Conservation (phyloP, 2,797 vertebrate genomes). For the Aldrovandia affinis region DNA sequence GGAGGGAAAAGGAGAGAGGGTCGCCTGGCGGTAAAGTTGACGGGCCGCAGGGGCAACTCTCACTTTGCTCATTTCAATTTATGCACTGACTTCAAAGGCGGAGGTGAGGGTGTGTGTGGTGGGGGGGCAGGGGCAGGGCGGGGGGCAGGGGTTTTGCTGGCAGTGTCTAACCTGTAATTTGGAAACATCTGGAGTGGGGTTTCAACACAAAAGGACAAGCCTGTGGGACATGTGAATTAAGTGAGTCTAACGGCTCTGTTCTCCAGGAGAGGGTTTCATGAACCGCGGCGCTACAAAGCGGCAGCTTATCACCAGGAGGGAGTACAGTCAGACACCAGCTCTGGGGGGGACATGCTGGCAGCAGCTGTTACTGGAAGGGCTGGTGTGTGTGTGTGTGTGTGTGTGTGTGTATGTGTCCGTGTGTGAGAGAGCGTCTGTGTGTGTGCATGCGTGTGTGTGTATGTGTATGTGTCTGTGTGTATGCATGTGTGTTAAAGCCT, state of each 20-base stretch:
- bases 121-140: not conserved
- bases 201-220: conserved; percentile 1
- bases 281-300: not conserved
- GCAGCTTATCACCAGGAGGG: conserved; percentile 1
- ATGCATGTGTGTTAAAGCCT: not conserved
- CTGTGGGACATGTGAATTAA: conserved; percentile 15
- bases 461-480: not conserved
- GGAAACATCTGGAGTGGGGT: conserved; percentile 37
- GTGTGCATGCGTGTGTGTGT: no score
- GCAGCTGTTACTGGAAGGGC: not conserved
- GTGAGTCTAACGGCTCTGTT: not conserved
- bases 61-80: conserved; percentile 18
- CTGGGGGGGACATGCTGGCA: not conserved
- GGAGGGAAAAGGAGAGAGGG: not conserved
- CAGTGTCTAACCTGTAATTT: conserved; percentile 29
- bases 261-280: not conserved
- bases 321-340: not conserved
- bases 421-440: no score
- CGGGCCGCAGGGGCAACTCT: not conserved
- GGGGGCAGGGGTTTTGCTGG: no score
- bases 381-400: not conserved
- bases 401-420: no score
- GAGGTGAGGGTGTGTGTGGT: not conserved
- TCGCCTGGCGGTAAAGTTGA: not conserved
- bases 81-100: conserved; percentile 20